These are phyloP conservation scores for Ridgeia piscesae DNA, from an alignment of 1,140 invertebrate genomes.

Conservation along the genomic window DNA sequence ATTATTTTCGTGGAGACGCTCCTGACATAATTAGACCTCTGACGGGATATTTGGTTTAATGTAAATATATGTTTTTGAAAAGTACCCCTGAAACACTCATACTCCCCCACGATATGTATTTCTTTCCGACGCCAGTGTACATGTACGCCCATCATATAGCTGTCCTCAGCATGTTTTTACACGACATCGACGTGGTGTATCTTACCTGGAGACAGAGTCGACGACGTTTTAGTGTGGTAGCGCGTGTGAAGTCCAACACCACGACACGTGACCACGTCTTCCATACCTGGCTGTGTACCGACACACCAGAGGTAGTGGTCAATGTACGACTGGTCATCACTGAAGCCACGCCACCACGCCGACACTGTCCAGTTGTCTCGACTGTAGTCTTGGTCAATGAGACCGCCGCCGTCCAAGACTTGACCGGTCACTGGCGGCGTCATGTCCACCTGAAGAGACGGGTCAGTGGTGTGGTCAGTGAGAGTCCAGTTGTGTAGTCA, in stretches of 20 bases:
- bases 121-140: too few species aligned
- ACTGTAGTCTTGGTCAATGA: not conserved
- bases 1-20: too few species aligned
- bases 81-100: too few species aligned
- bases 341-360: not conserved
- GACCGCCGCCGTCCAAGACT: not conserved
- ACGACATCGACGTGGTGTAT: too few species aligned
- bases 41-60: too few species aligned
- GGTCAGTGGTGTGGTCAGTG: not conserved
- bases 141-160: too few species aligned
- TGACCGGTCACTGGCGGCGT: not conserved
- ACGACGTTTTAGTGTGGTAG: not conserved
- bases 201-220: not conserved
- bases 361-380: not conserved
- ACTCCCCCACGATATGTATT: too few species aligned
- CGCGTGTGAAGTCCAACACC: not conserved
- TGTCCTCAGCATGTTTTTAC: too few species aligned
- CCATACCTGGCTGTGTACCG: not conserved
- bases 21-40: too few species aligned
- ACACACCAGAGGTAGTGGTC: conserved; percentile 15
- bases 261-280: not conserved
- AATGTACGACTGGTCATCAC: conserved; percentile 11
- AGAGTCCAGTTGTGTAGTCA: too few species aligned
- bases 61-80: too few species aligned
- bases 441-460: not conserved